A percentile compares a stretch with the other conserved stretches of the same genome.
Evolutionary conservation across 2,797 vertebrate genomes (phyloP).

Genomic region (Clarias platycephalus): DNA sequence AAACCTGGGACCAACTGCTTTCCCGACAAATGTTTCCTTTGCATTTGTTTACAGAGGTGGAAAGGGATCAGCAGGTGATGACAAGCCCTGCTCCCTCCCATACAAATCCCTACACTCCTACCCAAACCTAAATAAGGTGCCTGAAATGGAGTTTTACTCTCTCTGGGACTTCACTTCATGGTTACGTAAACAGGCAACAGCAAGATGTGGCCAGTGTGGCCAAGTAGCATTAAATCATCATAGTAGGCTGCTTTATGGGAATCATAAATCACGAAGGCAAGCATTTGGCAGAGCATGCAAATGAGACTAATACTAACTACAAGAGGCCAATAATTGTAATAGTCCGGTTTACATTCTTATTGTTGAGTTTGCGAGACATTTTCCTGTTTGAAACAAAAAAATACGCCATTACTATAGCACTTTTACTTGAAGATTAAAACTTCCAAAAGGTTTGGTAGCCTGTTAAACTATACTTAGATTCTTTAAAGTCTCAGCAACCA

Average conservation of each 20-base stretch:
- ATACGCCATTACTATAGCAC: conserved; percentile 32
- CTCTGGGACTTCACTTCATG: conserved; percentile 16
- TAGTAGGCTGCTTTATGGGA: conserved; percentile 7
- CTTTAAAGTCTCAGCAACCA: conserved; percentile 67
- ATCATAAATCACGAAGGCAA: conserved; percentile 4
- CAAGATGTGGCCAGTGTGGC: neutral
- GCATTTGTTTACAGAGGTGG: conserved; percentile 64
- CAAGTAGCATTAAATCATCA: conserved; percentile 13
- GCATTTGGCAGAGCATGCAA: conserved; percentile 24
- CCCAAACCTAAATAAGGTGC: conserved; percentile 21
- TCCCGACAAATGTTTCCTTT: conserved; percentile 66
- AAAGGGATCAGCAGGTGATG: conserved; percentile 65
- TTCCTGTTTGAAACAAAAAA: conserved; percentile 23
- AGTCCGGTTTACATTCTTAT: neutral
- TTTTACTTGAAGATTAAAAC: conserved; percentile 46
- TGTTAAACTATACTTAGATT: conserved; percentile 54
- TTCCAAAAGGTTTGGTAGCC: conserved; percentile 50
- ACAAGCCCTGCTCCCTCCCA: conserved; percentile 42
- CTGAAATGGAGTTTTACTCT: conserved; percentile 29
- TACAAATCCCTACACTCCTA: conserved; percentile 37
- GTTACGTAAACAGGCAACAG: neutral
- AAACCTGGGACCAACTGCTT: conserved; percentile 61
- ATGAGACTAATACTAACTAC: neutral
- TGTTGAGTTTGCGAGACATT: conserved; percentile 5
- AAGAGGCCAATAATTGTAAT: neutral